phyloP scores from a whole-genome alignment of 1,140 invertebrate species.

The Drosophila ogumai region DNA sequence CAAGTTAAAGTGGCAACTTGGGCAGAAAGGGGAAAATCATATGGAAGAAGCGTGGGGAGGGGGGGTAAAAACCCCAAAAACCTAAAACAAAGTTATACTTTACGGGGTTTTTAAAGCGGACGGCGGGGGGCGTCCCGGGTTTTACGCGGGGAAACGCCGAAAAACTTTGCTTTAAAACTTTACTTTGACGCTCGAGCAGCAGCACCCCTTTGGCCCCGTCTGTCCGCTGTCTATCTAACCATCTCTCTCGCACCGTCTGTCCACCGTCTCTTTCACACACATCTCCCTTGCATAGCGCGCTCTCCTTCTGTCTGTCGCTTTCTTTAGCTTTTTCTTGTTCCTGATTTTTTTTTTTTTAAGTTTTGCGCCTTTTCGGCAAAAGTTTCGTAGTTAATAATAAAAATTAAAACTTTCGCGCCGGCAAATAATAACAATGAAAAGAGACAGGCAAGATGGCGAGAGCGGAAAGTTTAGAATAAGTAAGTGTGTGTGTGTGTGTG shows the following conservation, averaged over 20 bases:
- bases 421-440: slow-evolving; percentile 80
- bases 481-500: slow-evolving; percentile 5
- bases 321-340: slow-evolving; percentile 9
- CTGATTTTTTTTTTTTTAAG: slow-evolving; percentile 59
- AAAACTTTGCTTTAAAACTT: slow-evolving; percentile 84
- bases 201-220: slow-evolving; percentile 58
- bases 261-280: slow-evolving; percentile 7
- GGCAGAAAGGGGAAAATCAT: slow-evolving; percentile 34
- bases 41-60: not conserved
- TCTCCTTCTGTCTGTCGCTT: slow-evolving; percentile 65
- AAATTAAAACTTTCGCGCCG: slow-evolving; percentile 84
- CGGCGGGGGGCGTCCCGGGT: slow-evolving; percentile 10
- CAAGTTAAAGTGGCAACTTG: slow-evolving; percentile 55
- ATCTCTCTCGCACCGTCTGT: slow-evolving; percentile 32
- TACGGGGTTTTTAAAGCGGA: slow-evolving; percentile 73
- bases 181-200: slow-evolving; percentile 65
- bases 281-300: not conserved
- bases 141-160: slow-evolving; percentile 48
- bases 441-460: slow-evolving; percentile 51
- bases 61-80: slow-evolving; percentile 71
- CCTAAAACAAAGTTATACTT: slow-evolving; percentile 83
- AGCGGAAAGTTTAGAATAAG: slow-evolving; percentile 32
- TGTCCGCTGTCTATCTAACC: slow-evolving; percentile 62
- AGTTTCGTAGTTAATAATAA: slow-evolving; percentile 84
- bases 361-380: slow-evolving; percentile 73